Evolutionary conservation across 2,797 vertebrate species (phyloP).

Genomic region (Emys orbicularis): DNA sequence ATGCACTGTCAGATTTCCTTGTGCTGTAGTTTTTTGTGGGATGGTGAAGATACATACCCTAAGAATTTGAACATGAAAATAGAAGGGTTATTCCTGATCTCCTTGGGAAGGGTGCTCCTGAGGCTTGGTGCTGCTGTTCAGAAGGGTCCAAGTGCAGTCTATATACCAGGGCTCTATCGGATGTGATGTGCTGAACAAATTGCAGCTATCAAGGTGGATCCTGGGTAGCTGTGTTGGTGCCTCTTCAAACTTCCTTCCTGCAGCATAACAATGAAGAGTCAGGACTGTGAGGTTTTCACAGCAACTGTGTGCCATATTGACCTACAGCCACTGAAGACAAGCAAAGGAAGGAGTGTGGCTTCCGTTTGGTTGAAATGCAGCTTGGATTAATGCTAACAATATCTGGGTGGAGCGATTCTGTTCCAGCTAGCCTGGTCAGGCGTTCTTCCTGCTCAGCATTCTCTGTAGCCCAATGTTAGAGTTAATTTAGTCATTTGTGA

Average conservation of each 20-base stretch:
- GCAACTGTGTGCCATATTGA: neutral
- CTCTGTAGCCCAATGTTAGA: conserved; percentile 50
- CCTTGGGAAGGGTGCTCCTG: neutral
- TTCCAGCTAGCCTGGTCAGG: neutral
- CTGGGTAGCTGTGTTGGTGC: neutral
- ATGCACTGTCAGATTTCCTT: neutral
- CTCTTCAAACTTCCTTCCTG: neutral
- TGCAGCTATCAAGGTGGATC: neutral
- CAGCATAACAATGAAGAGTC: neutral
- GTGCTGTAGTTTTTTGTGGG: neutral
- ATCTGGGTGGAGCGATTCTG: neutral
- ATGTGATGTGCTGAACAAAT: neutral
- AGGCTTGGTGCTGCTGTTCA: neutral
- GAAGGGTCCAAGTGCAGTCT: neutral
- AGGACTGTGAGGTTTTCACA: neutral
- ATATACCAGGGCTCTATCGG: neutral
- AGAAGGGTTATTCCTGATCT: neutral
- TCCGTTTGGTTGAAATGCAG: neutral
- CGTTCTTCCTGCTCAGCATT: conserved; percentile 4
- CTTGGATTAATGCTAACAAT: neutral
- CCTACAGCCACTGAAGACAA: neutral
- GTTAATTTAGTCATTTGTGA: conserved; percentile 35
- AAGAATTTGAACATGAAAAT: neutral
- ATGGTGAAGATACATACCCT: neutral
- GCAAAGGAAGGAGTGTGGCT: neutral